Conservation (phyloP, 2,113 vertebrate genomes). For the Rhabdomys dilectus region DNA sequence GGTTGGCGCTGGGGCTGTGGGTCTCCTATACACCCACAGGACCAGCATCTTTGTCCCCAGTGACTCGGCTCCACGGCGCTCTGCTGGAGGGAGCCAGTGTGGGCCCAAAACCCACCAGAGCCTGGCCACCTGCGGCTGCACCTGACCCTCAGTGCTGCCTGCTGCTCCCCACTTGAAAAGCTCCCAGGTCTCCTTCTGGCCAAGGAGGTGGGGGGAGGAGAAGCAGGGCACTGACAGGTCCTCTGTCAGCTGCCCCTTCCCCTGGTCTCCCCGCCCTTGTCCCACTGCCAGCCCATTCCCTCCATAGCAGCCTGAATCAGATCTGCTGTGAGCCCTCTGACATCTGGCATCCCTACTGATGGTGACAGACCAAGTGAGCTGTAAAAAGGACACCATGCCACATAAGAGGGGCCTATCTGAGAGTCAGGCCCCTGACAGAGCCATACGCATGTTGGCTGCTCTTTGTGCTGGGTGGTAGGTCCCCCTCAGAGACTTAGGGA, state of each 20-base stretch:
- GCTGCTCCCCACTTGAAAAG: neutral
- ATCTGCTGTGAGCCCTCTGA: neutral
- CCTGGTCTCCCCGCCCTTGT: neutral
- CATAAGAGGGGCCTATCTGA: neutral
- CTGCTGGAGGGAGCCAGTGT: conserved; percentile 18
- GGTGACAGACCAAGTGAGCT: neutral
- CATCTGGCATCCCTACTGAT: neutral
- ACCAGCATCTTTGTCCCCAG: neutral
- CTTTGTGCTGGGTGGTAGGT: neutral
- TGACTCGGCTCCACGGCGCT: neutral
- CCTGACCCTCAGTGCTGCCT: neutral
- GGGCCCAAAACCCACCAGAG: neutral
- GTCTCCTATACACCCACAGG: neutral
- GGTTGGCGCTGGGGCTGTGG: neutral
- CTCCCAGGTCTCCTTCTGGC: neutral
- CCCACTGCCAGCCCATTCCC: neutral
- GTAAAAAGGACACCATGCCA: neutral
- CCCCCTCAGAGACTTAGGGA: neutral
- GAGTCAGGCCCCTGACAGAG: neutral
- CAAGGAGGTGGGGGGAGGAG: neutral
- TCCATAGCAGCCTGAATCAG: neutral
- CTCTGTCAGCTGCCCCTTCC: neutral
- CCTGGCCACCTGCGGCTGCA: accelerated
- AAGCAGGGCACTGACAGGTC: neutral
- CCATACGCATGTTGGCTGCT: neutral